Evolutionary conservation across 2,797 vertebrate genomes (phyloP).

Genomic region (Tapirus indicus): DNA sequence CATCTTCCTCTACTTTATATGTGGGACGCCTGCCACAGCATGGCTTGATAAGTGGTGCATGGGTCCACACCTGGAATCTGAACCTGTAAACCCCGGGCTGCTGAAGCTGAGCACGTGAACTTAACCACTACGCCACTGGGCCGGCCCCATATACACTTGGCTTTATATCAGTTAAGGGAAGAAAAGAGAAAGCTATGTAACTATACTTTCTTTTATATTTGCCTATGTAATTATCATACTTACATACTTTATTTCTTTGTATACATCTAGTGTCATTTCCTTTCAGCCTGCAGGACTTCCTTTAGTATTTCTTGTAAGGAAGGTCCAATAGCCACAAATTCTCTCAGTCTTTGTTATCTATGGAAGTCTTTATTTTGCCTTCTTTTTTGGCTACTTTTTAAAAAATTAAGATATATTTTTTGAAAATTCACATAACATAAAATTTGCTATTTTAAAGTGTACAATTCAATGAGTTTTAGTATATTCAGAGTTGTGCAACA

Average conservation of each 20-base stretch:
- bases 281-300: background rate
- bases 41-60: too few species aligned
- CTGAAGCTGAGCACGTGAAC: too few species aligned
- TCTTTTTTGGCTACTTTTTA: background rate
- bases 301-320: background rate
- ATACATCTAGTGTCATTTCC: background rate
- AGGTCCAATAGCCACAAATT: background rate
- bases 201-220: background rate
- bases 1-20: too few species aligned
- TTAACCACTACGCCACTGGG: too few species aligned
- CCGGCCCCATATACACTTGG: background rate
- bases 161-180: background rate
- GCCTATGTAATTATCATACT: background rate
- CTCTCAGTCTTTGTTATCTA: background rate
- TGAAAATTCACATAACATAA: background rate
- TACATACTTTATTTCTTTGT: background rate
- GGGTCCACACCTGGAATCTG: too few species aligned
- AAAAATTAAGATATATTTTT: background rate
- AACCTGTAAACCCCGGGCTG: too few species aligned
- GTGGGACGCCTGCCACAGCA: too few species aligned
- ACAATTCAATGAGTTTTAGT: background rate
- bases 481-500: background rate
- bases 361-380: background rate
- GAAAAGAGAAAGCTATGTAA: background rate
- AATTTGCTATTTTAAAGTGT: background rate